Evolutionary conservation across 2,888 invertebrate genomes (phyloP).

Genomic region (Brachyptera risi): DNA sequence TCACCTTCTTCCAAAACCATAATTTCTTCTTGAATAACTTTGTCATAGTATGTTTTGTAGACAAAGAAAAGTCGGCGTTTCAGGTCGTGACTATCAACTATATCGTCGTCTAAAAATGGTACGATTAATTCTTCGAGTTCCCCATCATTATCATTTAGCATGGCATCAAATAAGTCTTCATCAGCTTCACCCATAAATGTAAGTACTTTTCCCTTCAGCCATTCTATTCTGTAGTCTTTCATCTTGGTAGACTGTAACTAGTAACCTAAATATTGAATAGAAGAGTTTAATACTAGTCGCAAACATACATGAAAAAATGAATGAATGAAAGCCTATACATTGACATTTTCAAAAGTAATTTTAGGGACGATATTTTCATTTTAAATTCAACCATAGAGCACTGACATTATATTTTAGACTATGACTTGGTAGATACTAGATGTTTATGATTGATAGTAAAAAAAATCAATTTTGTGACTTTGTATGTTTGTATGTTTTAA

Average conservation of each 20-base stretch:
- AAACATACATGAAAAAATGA: neutral
- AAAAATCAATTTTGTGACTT: too few relatives aligned
- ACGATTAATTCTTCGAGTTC: constrained; percentile 52
- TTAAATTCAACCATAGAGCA: too few relatives aligned
- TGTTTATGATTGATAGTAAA: too few relatives aligned
- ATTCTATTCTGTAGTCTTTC: constrained; percentile 57
- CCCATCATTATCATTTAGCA: constrained; percentile 51
- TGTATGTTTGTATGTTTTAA: too few relatives aligned
- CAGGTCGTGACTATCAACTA: constrained; percentile 47
- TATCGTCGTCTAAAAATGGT: constrained; percentile 53
- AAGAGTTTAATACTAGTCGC: neutral
- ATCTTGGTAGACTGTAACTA: neutral
- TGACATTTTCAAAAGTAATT: too few relatives aligned
- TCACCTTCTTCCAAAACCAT: constrained; percentile 70
- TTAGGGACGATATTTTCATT: too few relatives aligned
- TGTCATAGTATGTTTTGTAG: constrained; percentile 66
- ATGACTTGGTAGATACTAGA: too few relatives aligned
- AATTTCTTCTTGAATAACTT: constrained; percentile 70
- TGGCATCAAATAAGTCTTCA: constrained; percentile 54
- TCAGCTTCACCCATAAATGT: constrained; percentile 56
- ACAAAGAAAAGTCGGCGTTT: constrained; percentile 61
- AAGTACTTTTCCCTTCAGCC: constrained; percentile 64
- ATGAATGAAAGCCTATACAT: neutral
- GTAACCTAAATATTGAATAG: neutral
- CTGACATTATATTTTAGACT: too few relatives aligned